phyloP scores from a whole-genome alignment of 2,888 invertebrate species.

The Aproaerema taeniolella region DNA sequence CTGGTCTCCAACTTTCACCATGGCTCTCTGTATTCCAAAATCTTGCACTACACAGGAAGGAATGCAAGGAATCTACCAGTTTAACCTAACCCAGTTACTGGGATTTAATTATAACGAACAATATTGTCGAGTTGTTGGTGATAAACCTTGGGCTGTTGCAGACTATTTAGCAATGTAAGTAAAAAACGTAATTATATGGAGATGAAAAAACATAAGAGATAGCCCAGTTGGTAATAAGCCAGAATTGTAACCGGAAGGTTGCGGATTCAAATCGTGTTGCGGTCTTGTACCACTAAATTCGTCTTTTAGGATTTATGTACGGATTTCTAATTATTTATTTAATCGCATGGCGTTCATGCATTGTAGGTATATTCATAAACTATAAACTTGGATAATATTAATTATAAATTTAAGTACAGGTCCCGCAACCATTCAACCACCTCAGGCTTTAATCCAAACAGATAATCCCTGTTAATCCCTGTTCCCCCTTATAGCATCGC shows the following conservation, averaged over 20 bases:
- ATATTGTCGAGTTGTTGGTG: constrained; percentile 31
- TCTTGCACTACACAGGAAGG: constrained; percentile 30
- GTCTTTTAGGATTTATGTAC: neutral
- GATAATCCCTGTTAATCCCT: too few relatives aligned
- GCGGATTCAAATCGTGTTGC: neutral
- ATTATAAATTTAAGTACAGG: too few relatives aligned
- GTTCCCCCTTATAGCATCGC: too few relatives aligned
- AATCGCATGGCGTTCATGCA: neutral
- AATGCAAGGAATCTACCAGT: constrained; percentile 19
- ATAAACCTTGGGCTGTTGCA: constrained; percentile 32
- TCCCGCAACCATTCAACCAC: too few relatives aligned
- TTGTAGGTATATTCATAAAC: too few relatives aligned
- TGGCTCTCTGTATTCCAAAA: constrained; percentile 34
- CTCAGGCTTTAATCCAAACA: too few relatives aligned
- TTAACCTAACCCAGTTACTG: neutral
- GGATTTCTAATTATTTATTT: neutral
- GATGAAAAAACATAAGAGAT: too few relatives aligned
- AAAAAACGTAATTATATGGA: too few relatives aligned
- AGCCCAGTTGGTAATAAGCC: neutral
- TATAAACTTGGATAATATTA: too few relatives aligned
- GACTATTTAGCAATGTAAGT: constrained; percentile 32
- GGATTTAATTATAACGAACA: constrained; percentile 22
- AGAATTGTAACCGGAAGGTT: neutral
- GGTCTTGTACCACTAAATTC: neutral
- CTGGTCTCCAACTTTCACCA: constrained; percentile 2